These are phyloP conservation scores for Palythoa heliodiscus DNA, from an alignment of 92 coral and sea anemone genomes.

Conservation along the genomic window DNA sequence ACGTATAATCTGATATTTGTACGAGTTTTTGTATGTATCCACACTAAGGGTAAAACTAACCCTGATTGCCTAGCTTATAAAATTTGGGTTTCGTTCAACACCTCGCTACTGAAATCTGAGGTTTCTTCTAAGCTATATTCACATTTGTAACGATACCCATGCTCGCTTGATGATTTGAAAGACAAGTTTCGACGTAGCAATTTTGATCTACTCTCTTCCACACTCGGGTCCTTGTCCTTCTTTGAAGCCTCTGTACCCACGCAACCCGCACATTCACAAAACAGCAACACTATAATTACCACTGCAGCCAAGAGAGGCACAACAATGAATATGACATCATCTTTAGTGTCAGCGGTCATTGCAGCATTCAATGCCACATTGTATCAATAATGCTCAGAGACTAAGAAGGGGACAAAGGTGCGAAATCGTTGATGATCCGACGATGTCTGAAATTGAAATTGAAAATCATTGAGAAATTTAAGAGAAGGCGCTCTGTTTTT, in stretches of 20 bases:
- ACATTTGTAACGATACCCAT: background rate
- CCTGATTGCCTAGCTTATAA: background rate
- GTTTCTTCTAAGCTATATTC: background rate
- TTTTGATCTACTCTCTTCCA: background rate
- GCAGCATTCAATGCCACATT: background rate
- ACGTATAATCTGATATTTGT: too few species aligned
- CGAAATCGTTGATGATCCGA: background rate
- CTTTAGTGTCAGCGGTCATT: background rate
- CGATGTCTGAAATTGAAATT: background rate
- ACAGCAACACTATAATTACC: slow-evolving; percentile 10
- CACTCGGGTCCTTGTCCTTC: background rate
- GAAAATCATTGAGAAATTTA: too few species aligned
- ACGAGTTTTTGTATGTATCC: too few species aligned
- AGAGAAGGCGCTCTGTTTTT: too few species aligned
- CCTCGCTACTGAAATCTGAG: slow-evolving; percentile 12
- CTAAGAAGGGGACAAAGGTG: background rate
- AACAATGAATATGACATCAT: background rate
- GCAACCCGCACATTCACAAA: slow-evolving; percentile 34
- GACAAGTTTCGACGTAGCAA: slow-evolving; percentile 14
- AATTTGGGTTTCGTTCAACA: background rate
- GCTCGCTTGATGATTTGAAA: background rate
- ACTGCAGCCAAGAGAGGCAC: slow-evolving; percentile 26
- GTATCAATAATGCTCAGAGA: background rate
- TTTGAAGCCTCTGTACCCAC: background rate
- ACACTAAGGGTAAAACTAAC: background rate